phyloP scores from a whole-genome alignment of 2,888 invertebrate species.

The Troilus luridus region DNA sequence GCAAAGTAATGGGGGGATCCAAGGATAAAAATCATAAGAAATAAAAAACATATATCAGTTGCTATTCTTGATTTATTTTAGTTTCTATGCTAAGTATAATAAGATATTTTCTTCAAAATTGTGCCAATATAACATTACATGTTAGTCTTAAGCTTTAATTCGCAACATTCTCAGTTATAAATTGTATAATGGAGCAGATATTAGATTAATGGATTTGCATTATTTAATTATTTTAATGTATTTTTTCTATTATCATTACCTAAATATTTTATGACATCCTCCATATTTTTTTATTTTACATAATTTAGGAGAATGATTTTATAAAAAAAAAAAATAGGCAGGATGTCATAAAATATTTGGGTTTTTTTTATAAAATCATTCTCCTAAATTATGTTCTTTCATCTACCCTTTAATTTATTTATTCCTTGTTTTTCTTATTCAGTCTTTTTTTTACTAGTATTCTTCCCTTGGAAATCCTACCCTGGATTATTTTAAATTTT shows the following conservation, averaged over 20 bases:
- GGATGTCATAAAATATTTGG: too few species aligned
- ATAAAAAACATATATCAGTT: background rate
- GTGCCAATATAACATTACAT: background rate
- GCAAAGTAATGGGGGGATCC: slow-evolving; percentile 13
- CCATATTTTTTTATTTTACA: too few species aligned
- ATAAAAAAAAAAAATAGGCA: too few species aligned
- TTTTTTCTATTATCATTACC: background rate
- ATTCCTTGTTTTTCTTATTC: background rate
- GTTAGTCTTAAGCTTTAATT: slow-evolving; percentile 8
- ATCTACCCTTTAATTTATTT: too few species aligned
- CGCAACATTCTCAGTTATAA: background rate
- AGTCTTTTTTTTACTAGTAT: background rate
- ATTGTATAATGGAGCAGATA: background rate
- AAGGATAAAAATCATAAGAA: background rate
- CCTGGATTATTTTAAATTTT: too few species aligned
- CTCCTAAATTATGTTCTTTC: too few species aligned
- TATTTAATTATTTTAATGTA: background rate
- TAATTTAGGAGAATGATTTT: too few species aligned
- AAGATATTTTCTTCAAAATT: background rate
- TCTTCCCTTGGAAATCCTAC: too few species aligned
- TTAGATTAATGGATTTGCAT: background rate
- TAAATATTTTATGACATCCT: too few species aligned
- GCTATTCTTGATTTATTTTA: slow-evolving; percentile 27
- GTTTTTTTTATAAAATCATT: too few species aligned
- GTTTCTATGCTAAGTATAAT: slow-evolving; percentile 17